Evolutionary conservation across 2,888 invertebrate genomes (phyloP).

Genomic region (Drosophila nr. perissopoda): DNA sequence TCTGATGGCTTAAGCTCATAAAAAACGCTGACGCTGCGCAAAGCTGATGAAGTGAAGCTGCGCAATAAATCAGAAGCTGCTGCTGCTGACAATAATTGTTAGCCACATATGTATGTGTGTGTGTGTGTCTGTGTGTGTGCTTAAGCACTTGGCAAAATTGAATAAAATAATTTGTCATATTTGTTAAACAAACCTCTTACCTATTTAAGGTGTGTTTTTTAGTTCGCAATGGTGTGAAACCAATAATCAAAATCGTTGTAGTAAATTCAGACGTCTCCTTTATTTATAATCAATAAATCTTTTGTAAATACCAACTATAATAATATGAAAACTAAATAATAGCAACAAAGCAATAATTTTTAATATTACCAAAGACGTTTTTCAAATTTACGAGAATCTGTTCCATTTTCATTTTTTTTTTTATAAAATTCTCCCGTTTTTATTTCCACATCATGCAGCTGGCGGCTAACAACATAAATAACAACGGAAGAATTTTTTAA

Average conservation of each 20-base stretch:
- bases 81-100: conserved; percentile 18
- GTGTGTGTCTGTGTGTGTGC: neutral
- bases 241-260: neutral
- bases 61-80: conserved; percentile 37
- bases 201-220: conserved; percentile 13
- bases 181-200: conserved; percentile 16
- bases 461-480: neutral
- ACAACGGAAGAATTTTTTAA: neutral
- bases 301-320: neutral
- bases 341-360: neutral
- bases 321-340: neutral
- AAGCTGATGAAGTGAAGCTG: conserved; percentile 59
- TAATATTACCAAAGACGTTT: neutral
- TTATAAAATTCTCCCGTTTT: neutral
- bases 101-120: neutral
- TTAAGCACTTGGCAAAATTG: conserved; percentile 28
- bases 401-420: too few relatives aligned
- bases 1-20: conserved; percentile 45
- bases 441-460: neutral
- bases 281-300: neutral
- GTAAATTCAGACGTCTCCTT: neutral
- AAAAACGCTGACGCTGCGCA: conserved; percentile 68
- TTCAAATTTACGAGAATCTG: neutral
- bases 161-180: conserved; percentile 38
- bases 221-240: conserved; percentile 8